Evolutionary conservation across 2,888 invertebrate species (phyloP).

Genomic region (Lottia gigantea): DNA sequence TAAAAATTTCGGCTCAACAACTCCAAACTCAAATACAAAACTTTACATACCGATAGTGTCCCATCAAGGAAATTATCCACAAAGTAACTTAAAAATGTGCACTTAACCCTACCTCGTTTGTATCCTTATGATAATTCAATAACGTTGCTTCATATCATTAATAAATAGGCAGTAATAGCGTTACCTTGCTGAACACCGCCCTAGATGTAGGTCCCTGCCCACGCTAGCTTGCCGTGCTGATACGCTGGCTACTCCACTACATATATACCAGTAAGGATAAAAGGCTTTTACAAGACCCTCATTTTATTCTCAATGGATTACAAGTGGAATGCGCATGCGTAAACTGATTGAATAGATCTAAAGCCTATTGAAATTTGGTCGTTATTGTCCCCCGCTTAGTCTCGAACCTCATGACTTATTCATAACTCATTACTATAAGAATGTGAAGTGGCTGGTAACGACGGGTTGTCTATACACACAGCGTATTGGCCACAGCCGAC

Average conservation of each 20-base stretch:
- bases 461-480: too few species aligned
- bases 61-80: too few species aligned
- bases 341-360: conserved; percentile 1
- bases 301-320: conserved; percentile 29
- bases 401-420: too few species aligned
- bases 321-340: conserved; percentile 34
- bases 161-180: neutral
- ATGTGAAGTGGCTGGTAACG: too few species aligned
- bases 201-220: neutral
- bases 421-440: too few species aligned
- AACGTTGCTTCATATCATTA: neutral
- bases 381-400: neutral
- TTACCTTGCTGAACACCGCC: neutral
- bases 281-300: neutral
- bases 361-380: conserved; percentile 7
- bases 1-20: too few species aligned
- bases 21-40: too few species aligned
- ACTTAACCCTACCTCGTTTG: too few species aligned
- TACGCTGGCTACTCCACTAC: neutral
- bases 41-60: too few species aligned
- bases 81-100: too few species aligned
- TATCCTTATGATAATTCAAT: neutral
- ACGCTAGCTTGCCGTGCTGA: neutral
- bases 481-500: too few species aligned
- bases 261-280: neutral